These are phyloP conservation scores for Heliocidaris tuberculata DNA, from an alignment of 35 echinoderm and acorn worm genomes.

Conservation along the genomic window DNA sequence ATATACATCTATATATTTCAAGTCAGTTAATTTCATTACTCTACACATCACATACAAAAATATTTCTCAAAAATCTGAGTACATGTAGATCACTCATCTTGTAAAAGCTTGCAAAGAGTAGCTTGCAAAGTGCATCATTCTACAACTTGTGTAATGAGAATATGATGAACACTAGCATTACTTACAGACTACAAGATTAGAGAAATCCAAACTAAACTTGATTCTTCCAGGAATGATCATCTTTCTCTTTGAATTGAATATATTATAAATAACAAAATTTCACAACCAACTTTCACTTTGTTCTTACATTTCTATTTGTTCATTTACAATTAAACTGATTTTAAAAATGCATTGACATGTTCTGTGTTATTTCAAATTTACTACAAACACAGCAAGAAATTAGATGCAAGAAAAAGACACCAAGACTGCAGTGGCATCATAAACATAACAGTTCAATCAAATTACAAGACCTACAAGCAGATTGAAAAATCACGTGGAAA, in stretches of 20 bases:
- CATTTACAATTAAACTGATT: neutral
- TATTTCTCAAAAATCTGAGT: too few species aligned
- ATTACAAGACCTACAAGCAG: too few species aligned
- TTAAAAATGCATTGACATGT: too few species aligned
- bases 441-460: too few species aligned
- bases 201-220: neutral
- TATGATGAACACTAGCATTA: neutral
- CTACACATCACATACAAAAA: too few species aligned
- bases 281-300: neutral
- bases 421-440: too few species aligned
- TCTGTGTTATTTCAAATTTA: neutral
- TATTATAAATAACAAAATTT: neutral
- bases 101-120: neutral
- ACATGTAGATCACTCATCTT: too few species aligned
- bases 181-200: neutral
- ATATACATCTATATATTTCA: too few species aligned
- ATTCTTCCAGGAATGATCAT: neutral
- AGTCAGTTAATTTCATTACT: too few species aligned
- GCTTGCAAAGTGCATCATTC: neutral
- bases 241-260: neutral
- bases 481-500: too few species aligned
- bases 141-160: neutral
- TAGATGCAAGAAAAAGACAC: too few species aligned
- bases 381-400: too few species aligned
- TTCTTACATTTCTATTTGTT: neutral